phyloP scores from a whole-genome alignment of 92 coral and sea anemone species.

The Epizoanthus stellaris region DNA sequence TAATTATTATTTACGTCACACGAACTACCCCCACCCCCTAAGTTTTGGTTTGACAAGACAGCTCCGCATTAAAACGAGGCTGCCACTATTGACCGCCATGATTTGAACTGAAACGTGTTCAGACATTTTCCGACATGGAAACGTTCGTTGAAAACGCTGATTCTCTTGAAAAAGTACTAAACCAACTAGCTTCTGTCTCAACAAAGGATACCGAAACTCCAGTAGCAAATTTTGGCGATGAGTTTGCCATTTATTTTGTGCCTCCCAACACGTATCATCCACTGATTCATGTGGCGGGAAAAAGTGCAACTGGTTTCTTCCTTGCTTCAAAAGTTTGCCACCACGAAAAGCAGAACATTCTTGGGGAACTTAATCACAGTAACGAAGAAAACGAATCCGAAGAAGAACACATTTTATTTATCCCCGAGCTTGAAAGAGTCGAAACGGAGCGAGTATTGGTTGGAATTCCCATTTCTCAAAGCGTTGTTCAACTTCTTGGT shows the following conservation, averaged over 20 bases:
- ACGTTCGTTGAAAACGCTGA: neutral
- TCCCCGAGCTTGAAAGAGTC: slow-evolving; percentile 51
- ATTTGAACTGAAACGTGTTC: neutral
- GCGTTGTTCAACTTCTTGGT: slow-evolving; percentile 66
- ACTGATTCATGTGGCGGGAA: slow-evolving; percentile 74
- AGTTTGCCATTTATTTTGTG: slow-evolving; percentile 55
- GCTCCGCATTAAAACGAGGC: slow-evolving; percentile 5
- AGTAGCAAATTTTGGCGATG: neutral
- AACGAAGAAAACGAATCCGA: slow-evolving; percentile 44
- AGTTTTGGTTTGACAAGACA: neutral
- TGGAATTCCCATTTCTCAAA: slow-evolving; percentile 92
- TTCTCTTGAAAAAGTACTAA: slow-evolving; percentile 16
- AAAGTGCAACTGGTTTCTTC: slow-evolving; percentile 65
- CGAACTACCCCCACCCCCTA: neutral
- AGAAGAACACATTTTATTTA: neutral
- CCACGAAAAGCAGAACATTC: slow-evolving; percentile 8
- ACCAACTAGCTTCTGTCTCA: slow-evolving; percentile 6
- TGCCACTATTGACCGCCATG: neutral
- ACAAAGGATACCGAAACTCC: neutral
- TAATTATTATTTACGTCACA: slow-evolving; percentile 13
- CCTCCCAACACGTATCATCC: slow-evolving; percentile 82
- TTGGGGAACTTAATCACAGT: slow-evolving; percentile 6
- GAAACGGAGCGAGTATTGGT: slow-evolving; percentile 84
- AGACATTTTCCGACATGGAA: neutral
- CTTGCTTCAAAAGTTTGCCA: slow-evolving; percentile 71